Percentiles rank a stretch among this genome's conserved stretches.
phyloP scores from a whole-genome alignment of 2,888 invertebrate genomes.

The Chydorus sphaericus region DNA sequence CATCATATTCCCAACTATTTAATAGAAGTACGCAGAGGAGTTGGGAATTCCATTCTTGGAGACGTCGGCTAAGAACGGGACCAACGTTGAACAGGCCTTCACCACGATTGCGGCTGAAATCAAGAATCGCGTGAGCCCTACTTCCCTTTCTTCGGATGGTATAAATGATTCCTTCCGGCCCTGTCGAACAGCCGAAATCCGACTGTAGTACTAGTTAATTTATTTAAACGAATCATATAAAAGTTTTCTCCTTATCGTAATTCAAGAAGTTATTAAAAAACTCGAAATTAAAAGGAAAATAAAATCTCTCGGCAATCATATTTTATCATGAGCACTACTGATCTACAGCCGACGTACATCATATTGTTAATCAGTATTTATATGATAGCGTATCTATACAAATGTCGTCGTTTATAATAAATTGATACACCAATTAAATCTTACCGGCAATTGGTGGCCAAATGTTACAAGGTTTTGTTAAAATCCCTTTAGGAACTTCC shows the following conservation, averaged over 20 bases:
- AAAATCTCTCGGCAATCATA: background rate
- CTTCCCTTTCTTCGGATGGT: conserved; percentile 69
- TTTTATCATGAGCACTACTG: too few species aligned
- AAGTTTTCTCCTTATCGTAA: too few species aligned
- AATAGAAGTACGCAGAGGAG: conserved; percentile 92
- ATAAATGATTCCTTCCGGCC: conserved; percentile 85
- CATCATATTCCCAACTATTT: conserved; percentile 9
- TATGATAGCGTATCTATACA: too few species aligned
- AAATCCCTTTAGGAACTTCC: too few species aligned
- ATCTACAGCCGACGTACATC: too few species aligned
- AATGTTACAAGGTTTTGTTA: too few species aligned
- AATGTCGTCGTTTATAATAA: too few species aligned
- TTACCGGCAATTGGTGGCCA: too few species aligned
- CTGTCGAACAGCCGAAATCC: conserved; percentile 81
- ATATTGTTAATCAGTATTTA: too few species aligned
- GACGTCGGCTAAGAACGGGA: conserved; percentile 98
- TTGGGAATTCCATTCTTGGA: conserved; percentile 97
- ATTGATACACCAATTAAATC: too few species aligned
- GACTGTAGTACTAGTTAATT: conserved; percentile 92
- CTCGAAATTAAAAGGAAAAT: background rate
- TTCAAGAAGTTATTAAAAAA: too few species aligned
- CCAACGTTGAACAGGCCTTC: conserved; percentile 95
- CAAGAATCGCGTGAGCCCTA: conserved; percentile 94
- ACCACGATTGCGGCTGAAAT: conserved; percentile 99
- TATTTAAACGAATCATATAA: background rate